Percentiles rank a stretch among this genome's conserved stretches.
These are phyloP conservation scores for Drosophila orosa DNA, from an alignment of 1,140 invertebrate genomes.

Conservation along the genomic window DNA sequence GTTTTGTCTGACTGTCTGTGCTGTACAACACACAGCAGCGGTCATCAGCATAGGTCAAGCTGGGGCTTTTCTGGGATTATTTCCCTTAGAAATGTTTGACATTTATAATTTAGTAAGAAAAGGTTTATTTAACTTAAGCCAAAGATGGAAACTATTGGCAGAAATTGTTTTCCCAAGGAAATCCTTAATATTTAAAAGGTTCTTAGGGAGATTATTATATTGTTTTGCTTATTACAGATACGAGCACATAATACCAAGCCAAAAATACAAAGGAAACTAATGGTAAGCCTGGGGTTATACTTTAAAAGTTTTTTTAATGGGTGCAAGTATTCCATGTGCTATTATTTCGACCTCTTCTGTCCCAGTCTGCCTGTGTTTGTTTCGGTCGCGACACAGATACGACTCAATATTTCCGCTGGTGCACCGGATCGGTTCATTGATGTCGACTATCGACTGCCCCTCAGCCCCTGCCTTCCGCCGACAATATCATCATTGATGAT, in stretches of 20 bases:
- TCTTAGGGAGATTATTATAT: neutral
- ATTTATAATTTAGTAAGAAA: neutral
- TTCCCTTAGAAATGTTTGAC: neutral
- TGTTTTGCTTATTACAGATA: neutral
- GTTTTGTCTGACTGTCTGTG: constrained; percentile 55
- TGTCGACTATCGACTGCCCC: constrained; percentile 48
- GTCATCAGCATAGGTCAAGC: constrained; percentile 6
- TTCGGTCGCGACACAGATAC: constrained; percentile 72
- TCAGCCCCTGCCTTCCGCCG: neutral
- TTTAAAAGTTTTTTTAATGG: too few relatives aligned
- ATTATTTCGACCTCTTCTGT: constrained; percentile 1
- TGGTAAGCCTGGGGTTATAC: neutral
- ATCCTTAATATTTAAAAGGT: neutral
- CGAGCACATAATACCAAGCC: neutral
- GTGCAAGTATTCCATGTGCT: neutral
- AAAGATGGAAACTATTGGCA: too few relatives aligned
- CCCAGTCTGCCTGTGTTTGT: constrained; percentile 25
- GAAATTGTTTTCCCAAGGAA: neutral
- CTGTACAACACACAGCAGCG: constrained; percentile 1
- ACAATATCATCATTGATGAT: constrained; percentile 22
- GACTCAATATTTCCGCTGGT: constrained; percentile 78
- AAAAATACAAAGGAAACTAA: neutral
- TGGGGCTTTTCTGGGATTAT: neutral
- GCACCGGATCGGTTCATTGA: constrained; percentile 65
- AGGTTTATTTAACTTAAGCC: neutral